phyloP scores from a whole-genome alignment of 2,797 vertebrate species.

The Sebastes hubbsi region DNA sequence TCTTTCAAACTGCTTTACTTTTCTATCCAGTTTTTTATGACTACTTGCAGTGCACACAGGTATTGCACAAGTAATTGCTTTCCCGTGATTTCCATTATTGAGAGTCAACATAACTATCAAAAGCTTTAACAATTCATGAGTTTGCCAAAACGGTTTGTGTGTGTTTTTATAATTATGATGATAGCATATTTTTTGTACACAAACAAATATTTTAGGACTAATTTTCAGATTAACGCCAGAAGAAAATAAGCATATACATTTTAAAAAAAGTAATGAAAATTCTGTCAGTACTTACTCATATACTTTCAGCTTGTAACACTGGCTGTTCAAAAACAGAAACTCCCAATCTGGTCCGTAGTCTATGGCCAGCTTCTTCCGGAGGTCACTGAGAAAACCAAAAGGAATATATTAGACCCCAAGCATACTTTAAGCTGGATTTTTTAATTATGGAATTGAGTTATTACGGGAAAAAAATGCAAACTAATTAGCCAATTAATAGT shows the following conservation, averaged over 20 bases:
- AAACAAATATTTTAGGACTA: background rate
- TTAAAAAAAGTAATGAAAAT: background rate
- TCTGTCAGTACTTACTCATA: constrained; percentile 72
- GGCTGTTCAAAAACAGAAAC: constrained; percentile 75
- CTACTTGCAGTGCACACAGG: constrained; percentile 13
- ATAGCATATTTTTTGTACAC: background rate
- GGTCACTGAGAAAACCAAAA: constrained; percentile 56
- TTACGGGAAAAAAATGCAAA: background rate
- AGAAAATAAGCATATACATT: background rate
- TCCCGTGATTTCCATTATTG: constrained; percentile 17
- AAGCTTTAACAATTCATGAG: constrained; percentile 16
- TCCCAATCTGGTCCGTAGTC: constrained; percentile 79
- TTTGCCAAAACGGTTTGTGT: background rate
- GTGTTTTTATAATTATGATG: background rate
- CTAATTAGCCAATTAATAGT: background rate
- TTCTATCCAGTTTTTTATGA: constrained; percentile 26
- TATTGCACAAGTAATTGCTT: constrained; percentile 26
- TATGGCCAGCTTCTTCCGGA: constrained; percentile 65
- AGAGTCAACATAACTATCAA: constrained; percentile 14
- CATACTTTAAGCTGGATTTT: background rate
- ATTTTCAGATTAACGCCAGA: background rate
- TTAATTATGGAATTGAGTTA: background rate
- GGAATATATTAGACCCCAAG: background rate
- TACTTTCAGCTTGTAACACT: constrained; percentile 75
- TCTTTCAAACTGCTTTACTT: constrained; percentile 27